Percentiles rank a stretch among this genome's conserved stretches.
Evolutionary conservation across 1,140 invertebrate genomes (phyloP).

Genomic region (Sycobia sp.): DNA sequence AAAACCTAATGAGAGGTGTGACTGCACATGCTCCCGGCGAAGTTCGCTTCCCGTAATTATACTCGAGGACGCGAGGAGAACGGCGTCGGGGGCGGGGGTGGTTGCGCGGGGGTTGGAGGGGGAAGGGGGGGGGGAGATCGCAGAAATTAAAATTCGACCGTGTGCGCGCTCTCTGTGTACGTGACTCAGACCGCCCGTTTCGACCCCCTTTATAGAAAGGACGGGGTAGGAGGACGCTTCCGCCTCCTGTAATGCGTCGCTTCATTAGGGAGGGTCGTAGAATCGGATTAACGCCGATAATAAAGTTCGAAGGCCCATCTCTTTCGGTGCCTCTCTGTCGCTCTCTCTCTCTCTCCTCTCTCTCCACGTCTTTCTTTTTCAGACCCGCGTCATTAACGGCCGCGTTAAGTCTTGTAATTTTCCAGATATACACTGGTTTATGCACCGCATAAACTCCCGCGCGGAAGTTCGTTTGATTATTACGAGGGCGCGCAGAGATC

Average conservation of each 20-base stretch:
- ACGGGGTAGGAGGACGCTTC: too few relatives aligned
- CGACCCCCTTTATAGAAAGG: too few relatives aligned
- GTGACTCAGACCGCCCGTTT: too few relatives aligned
- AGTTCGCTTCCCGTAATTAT: too few relatives aligned
- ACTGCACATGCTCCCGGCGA: slow-evolving; percentile 59
- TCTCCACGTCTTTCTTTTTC: neutral
- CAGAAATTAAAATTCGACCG: slow-evolving; percentile 54
- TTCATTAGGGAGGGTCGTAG: slow-evolving; percentile 19
- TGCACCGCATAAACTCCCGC: too few relatives aligned
- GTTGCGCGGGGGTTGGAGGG: too few relatives aligned
- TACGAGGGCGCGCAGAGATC: too few relatives aligned
- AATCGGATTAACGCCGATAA: slow-evolving; percentile 30
- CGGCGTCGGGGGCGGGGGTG: too few relatives aligned
- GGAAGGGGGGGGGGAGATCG: slow-evolving; percentile 42
- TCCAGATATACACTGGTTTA: slow-evolving; percentile 2
- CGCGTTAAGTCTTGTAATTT: slow-evolving; percentile 13
- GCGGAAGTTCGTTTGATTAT: too few relatives aligned
- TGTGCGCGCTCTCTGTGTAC: too few relatives aligned
- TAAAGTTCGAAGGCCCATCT: slow-evolving; percentile 5
- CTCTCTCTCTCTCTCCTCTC: neutral
- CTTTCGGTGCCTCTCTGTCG: neutral
- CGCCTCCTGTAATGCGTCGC: slow-evolving; percentile 14
- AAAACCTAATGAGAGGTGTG: slow-evolving; percentile 65
- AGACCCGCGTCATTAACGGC: neutral
- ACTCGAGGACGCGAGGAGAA: too few relatives aligned